These are phyloP conservation scores for Diuraphis noxia DNA, from an alignment of 1,140 invertebrate genomes.

Conservation along the genomic window DNA sequence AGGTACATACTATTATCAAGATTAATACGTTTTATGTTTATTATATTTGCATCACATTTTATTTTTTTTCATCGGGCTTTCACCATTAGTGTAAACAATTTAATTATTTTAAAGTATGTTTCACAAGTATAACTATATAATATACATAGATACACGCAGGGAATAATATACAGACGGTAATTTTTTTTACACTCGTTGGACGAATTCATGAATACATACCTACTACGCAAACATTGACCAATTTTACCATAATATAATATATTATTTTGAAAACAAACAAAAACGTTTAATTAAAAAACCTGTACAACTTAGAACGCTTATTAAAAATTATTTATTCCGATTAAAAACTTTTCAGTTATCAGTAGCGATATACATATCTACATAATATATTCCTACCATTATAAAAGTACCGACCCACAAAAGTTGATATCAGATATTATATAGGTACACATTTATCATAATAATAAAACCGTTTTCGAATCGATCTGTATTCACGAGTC, in stretches of 20 bases:
- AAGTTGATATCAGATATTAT: slow-evolving; percentile 2
- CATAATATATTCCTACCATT: background rate
- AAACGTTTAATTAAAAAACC: background rate
- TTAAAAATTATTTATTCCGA: slow-evolving; percentile 27
- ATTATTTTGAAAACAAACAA: background rate
- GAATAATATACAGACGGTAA: background rate
- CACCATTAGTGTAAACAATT: background rate
- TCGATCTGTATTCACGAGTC: background rate
- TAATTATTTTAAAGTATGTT: background rate
- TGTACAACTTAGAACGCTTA: background rate
- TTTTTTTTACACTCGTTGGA: background rate
- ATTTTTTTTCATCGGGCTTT: background rate
- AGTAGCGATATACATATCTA: background rate
- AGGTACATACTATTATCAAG: background rate
- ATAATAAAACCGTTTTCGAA: background rate
- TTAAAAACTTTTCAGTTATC: slow-evolving; percentile 13
- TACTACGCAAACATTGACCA: background rate
- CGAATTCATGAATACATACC: background rate
- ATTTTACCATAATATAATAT: background rate
- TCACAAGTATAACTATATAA: background rate
- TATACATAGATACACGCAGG: background rate
- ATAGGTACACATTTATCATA: background rate
- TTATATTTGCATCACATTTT: background rate
- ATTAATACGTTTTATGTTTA: background rate
- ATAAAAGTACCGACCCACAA: background rate